These are phyloP conservation scores for Schizothorax lantsangensis DNA, from an alignment of 2,797 vertebrate species.

Conservation along the genomic window DNA sequence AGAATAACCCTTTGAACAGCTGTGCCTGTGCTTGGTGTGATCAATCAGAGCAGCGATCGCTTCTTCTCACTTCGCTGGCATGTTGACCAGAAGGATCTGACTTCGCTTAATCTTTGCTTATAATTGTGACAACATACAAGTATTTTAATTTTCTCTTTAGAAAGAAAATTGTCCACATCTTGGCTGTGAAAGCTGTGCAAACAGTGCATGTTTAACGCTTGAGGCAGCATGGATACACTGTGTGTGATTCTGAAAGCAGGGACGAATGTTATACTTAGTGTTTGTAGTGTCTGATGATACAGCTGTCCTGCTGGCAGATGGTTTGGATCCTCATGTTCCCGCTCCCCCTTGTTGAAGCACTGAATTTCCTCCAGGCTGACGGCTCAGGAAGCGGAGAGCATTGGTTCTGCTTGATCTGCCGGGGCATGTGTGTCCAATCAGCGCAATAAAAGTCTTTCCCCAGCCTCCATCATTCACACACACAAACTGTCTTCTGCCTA, in stretches of 20 bases:
- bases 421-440: conserved; percentile 81
- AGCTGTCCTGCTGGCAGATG: conserved; percentile 30
- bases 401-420: conserved; percentile 80
- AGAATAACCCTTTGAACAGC: background rate
- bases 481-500: conserved; percentile 58
- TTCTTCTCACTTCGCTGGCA: background rate
- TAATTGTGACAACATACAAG: background rate
- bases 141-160: background rate
- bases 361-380: conserved; percentile 73
- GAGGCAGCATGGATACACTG: background rate
- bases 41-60: conserved; percentile 39
- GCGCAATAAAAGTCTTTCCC: conserved; percentile 70
- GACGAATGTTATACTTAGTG: conserved; percentile 37
- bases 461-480: conserved; percentile 72
- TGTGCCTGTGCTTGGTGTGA: conserved; percentile 25
- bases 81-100: background rate
- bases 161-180: background rate
- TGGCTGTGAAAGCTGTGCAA: background rate
- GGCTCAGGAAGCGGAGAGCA: conserved; percentile 78
- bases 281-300: conserved; percentile 26
- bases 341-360: conserved; percentile 70
- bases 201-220: background rate
- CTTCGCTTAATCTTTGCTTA: background rate
- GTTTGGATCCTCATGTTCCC: conserved; percentile 34
- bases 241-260: background rate